Evolutionary conservation across 2,888 invertebrate genomes (phyloP).

Genomic region (Opisthograptis luteolata): DNA sequence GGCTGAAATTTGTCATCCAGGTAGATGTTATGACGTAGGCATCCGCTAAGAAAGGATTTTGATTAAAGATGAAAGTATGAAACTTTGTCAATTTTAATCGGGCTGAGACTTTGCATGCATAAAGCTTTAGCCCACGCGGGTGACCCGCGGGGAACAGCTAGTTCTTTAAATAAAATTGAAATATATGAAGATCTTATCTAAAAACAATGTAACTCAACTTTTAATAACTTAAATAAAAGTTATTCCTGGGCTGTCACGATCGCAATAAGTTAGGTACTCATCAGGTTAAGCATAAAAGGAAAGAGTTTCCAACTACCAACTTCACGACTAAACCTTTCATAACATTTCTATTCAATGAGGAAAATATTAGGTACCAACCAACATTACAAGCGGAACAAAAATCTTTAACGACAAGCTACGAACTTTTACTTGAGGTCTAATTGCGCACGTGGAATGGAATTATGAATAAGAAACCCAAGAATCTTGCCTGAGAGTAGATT

Average conservation of each 20-base stretch:
- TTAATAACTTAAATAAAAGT: neutral
- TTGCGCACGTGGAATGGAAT: no score
- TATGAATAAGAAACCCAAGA: slow-evolving; percentile 8
- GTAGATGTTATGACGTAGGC: no score
- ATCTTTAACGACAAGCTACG: slow-evolving; percentile 1
- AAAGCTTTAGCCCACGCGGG: no score
- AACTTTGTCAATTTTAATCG: no score
- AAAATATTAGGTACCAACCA: slow-evolving; percentile 1
- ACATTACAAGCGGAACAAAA: slow-evolving; percentile 4
- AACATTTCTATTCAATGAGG: slow-evolving; percentile 10
- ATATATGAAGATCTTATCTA: neutral
- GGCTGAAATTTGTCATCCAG: no score
- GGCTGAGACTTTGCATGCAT: no score
- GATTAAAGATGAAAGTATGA: no score
- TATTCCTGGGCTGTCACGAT: slow-evolving; percentile 1
- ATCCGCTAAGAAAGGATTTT: no score
- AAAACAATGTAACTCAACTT: neutral
- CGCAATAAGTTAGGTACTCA: neutral
- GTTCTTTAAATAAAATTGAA: no score
- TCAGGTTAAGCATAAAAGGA: neutral
- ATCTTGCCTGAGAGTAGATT: no score
- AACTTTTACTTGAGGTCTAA: no score
- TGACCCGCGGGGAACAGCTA: no score
- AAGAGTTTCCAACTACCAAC: slow-evolving; percentile 11
- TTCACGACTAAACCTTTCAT: slow-evolving; percentile 7